Conservation (phyloP, 2,113 vertebrate species). For the Anhinga anhinga region DNA sequence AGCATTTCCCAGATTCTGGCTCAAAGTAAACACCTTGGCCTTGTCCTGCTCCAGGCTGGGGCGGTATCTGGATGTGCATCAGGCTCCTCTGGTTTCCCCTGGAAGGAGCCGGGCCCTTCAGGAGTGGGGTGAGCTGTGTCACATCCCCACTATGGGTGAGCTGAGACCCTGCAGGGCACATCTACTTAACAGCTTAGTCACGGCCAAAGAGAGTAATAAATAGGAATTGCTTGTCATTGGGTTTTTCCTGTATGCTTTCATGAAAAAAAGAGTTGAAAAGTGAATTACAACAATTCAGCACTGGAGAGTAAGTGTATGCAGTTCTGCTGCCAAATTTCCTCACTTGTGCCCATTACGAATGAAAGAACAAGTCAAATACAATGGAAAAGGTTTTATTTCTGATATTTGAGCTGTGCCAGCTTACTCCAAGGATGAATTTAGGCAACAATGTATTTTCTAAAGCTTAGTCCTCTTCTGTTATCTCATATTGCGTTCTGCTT, state of each 20-base stretch:
- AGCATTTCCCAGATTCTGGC: background rate
- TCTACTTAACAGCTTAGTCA: background rate
- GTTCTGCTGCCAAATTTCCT: background rate
- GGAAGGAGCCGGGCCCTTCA: background rate
- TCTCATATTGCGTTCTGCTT: background rate
- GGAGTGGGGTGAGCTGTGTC: background rate
- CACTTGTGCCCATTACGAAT: background rate
- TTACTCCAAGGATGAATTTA: background rate
- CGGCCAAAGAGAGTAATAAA: background rate
- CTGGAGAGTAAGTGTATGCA: background rate
- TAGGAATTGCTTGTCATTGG: background rate
- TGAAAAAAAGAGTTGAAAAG: background rate
- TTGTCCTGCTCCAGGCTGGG: background rate
- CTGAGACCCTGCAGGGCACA: background rate
- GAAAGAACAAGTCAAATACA: slow-evolving; percentile 9
- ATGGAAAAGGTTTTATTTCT: background rate
- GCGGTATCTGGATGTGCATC: background rate
- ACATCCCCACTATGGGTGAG: background rate
- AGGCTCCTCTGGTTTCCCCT: background rate
- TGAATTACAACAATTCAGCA: background rate
- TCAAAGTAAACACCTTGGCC: background rate
- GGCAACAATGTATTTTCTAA: background rate
- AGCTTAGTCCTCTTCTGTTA: background rate
- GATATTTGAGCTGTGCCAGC: background rate
- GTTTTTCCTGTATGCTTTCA: background rate